Base-by-base conservation (phyloP, 1,140 invertebrate species). In the Drosophila serrata region DNA sequence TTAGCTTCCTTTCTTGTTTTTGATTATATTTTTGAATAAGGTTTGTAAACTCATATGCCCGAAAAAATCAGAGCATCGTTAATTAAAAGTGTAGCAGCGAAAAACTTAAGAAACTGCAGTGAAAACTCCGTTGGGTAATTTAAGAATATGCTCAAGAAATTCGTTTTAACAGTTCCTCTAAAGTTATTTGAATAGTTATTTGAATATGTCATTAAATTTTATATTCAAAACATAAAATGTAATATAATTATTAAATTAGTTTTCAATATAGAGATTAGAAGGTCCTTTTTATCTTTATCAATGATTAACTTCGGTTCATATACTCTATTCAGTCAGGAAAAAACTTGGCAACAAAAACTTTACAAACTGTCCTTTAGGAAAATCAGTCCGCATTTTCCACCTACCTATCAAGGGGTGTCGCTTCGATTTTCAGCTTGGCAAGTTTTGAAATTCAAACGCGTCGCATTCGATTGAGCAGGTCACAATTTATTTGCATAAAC, bases 401-500 rank as follows among this genome's bases (percentile, higher is more conserved):
- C 31, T 35, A 22, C 7, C 13, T n/a, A 42, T 42, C 17, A 15
- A 11, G 33, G 37, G 19, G 58, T 56, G 60, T 61, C 60, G 60
- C 61, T 58, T 86, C 64, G 61, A 87, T 64, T 82, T 60, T 79
- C 46, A 65, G 60, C 77, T 84, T 37, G 48, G 33, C 42, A 77
- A 77, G 49, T 69, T 77, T 77, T 69, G 45, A 61, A 61, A 77
- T 27, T 53, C 48, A 68, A 77, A 68, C 40, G 48, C 48, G 73
- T 68, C 73, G 40, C 48, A 37, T 40, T n/a, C 33, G 40, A 27
- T 46, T 39, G 35, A 49, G 24, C 51, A 56, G 67, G 65, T 73
- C 70, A 42, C 56, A 84, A 74, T 64, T 78, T 88, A 87, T 87
- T 90, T 87, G 80, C 77, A 87, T 88, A 88, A 88, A 87, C 72